Conservation (phyloP, 1,140 invertebrate genomes). For the Thaumetopoea pityocampa region DNA sequence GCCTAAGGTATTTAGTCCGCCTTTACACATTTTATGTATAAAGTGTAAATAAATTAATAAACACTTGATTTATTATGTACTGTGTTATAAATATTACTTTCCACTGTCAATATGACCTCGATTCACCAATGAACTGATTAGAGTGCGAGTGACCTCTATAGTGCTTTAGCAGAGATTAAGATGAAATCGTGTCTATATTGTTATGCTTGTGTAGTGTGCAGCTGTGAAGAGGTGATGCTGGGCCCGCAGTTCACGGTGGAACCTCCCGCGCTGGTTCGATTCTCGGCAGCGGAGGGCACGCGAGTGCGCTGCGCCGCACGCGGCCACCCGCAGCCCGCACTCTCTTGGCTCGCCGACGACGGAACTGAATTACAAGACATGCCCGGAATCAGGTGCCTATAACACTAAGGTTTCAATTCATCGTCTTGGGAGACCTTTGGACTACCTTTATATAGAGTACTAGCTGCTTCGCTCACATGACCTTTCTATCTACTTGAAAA, state of each 20-base stretch:
- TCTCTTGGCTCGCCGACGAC: slow-evolving; percentile 45
- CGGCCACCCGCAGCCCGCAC: slow-evolving; percentile 33
- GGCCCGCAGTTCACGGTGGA: slow-evolving; percentile 36
- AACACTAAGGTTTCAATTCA: not conserved
- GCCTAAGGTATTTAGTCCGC: too few relatives aligned
- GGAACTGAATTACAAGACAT: slow-evolving; percentile 27
- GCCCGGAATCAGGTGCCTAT: slow-evolving; percentile 30
- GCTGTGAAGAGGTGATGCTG: slow-evolving; percentile 15
- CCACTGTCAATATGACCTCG: too few relatives aligned
- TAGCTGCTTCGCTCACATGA: not conserved
- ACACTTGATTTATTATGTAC: too few relatives aligned
- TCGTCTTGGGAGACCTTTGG: not conserved
- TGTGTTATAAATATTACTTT: too few relatives aligned
- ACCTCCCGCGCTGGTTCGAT: slow-evolving; percentile 39
- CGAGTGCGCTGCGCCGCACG: slow-evolving; percentile 40
- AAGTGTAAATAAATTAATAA: too few relatives aligned
- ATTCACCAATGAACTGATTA: too few relatives aligned
- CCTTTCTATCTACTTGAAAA: too few relatives aligned
- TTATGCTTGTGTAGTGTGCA: not conserved
- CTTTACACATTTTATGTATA: too few relatives aligned
- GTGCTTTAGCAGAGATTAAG: too few relatives aligned
- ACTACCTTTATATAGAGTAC: not conserved
- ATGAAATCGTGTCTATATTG: too few relatives aligned
- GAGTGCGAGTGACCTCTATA: too few relatives aligned
- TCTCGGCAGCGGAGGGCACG: slow-evolving; percentile 26